Base-by-base conservation (phyloP, 2,888 invertebrate genomes). In the Meteorus colon region DNA sequence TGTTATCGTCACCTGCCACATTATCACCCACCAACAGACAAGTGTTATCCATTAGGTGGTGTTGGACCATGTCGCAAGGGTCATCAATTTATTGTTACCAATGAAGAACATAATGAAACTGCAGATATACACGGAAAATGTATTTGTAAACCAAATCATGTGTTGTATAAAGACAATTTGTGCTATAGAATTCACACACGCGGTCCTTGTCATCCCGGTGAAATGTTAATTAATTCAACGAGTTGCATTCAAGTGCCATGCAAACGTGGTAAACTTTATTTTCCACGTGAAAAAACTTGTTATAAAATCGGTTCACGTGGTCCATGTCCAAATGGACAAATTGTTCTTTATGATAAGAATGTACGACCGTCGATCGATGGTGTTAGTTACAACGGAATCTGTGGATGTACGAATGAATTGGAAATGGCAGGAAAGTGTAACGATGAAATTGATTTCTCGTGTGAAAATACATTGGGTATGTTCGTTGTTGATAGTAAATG, bases 341-440 rank as follows among this genome's bases (percentile, higher is more conserved):
- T 96, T 10, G 94, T 96, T 3, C 93, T 96, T 0, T 96, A 95
- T 87, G 96, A 96, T 90, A 94, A 95, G 84, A 94, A 93, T 27
- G 93, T 94, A 0, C 90, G 95, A 1, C 95, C 95, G 0, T 95
- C 95, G 0, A 85, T 96, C 1, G 96, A 96, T 84, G 96, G 96
- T 0, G 92, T 96, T 63, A 95, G 95, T 66, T 96, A 95, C 87
- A 95, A 95, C 82, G 96, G 96, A 0, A 92, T 95, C 67, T 96
- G 96, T 83, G 94, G 94, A 10, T 96, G 96, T 84, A 92, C 92
- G 0, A 91, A 89, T 0, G 87, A 90, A 16, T 85, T 90, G 3
- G 90, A 82, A 74, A 81, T 82, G n/a, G 80, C 82, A 8, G 88
- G 86, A 66, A 86, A 85, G 73, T 88, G 88, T 70, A 79, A 77